phyloP scores from a whole-genome alignment of 2,888 invertebrate genomes.

The Orthonychiurus folsomi region DNA sequence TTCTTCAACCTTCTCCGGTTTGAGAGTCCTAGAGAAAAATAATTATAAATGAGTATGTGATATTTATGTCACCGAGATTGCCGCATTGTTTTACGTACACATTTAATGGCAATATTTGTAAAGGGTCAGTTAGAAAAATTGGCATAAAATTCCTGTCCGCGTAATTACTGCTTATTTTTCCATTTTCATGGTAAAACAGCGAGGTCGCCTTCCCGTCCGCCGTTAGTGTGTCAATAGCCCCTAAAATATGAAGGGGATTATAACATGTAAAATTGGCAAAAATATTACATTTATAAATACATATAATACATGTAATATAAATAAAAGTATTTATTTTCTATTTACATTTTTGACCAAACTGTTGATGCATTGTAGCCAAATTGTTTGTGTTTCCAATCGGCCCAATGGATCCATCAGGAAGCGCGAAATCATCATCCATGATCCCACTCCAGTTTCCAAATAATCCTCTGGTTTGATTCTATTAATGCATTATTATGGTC shows the following conservation, averaged over 20 bases:
- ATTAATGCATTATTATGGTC: constrained; percentile 36
- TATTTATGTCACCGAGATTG: too few relatives aligned
- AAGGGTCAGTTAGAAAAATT: constrained; percentile 60
- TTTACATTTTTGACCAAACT: constrained; percentile 69
- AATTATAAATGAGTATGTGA: too few relatives aligned
- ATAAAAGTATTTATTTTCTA: constrained; percentile 27
- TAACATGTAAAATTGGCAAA: too few relatives aligned
- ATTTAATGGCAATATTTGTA: constrained; percentile 63
- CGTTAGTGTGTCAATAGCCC: constrained; percentile 73
- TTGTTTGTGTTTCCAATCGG: constrained; percentile 52
- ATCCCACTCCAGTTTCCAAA: constrained; percentile 88
- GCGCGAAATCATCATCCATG: constrained; percentile 66
- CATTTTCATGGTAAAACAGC: constrained; percentile 68
- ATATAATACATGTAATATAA: too few relatives aligned
- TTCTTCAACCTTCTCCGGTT: constrained; percentile 56
- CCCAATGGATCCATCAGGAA: constrained; percentile 55
- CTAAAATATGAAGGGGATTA: constrained; percentile 43
- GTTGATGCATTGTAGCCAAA: constrained; percentile 62
- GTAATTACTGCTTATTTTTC: constrained; percentile 69
- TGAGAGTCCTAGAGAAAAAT: constrained; percentile 47
- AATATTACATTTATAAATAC: too few relatives aligned
- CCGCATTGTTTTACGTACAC: too few relatives aligned
- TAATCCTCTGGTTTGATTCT: constrained; percentile 83
- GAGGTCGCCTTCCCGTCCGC: constrained; percentile 62
- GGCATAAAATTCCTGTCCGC: constrained; percentile 69